Conservation (phyloP, 2,113 vertebrate species). For the Phasianus colchicus region DNA sequence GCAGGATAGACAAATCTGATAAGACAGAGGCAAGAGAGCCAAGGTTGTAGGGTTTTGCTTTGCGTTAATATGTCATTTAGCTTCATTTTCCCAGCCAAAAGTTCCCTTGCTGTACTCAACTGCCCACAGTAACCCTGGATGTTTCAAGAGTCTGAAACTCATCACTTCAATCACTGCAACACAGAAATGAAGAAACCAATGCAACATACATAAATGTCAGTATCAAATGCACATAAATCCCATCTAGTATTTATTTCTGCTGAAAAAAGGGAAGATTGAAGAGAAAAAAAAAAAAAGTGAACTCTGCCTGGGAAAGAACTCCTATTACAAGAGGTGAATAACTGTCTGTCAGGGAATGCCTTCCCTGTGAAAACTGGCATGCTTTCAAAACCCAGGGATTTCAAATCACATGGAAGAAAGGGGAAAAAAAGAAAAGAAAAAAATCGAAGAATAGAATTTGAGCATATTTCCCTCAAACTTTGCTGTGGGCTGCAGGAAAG, state of each 20-base stretch:
- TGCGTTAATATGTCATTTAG: not conserved
- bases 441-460: not conserved
- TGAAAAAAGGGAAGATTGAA: not conserved
- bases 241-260: not conserved
- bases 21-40: not conserved
- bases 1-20: not conserved
- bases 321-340: not conserved
- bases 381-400: not conserved
- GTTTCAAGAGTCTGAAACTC: not conserved
- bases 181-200: not conserved
- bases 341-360: not conserved
- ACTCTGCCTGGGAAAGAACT: not conserved
- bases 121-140: not conserved
- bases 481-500: not conserved
- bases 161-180: not conserved
- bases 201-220: not conserved
- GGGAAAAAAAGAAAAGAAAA: too few species aligned
- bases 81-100: not conserved
- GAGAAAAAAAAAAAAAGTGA: not conserved
- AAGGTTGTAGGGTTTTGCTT: not conserved
- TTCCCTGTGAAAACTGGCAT: not conserved
- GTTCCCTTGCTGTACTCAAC: not conserved
- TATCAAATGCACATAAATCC: not conserved
- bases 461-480: rapidly evolving
- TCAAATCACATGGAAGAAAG: rapidly evolving